Percentiles rank a stretch among this genome's conserved stretches.
Evolutionary conservation across 2,888 invertebrate genomes (phyloP).

Genomic region (Belgica antarctica): DNA sequence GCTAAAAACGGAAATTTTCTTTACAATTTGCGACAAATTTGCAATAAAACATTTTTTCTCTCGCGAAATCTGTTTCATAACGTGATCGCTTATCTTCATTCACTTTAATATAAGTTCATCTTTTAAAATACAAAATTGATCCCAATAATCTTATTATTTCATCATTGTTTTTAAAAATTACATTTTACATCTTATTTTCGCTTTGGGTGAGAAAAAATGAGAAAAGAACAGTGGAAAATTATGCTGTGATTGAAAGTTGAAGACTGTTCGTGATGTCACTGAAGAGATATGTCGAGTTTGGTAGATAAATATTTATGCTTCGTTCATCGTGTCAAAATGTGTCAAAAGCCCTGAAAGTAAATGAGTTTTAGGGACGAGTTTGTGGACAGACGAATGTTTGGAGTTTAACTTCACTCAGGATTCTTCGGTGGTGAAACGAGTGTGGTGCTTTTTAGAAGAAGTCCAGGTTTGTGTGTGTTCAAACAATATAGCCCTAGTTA

Average conservation of each 20-base stretch:
- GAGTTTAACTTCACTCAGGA: too few species aligned
- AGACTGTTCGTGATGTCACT: not conserved
- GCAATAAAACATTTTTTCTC: not conserved
- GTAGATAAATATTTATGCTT: not conserved
- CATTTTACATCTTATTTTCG: not conserved
- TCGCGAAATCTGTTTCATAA: not conserved
- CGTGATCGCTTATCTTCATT: not conserved
- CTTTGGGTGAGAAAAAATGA: not conserved
- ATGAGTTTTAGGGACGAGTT: too few species aligned
- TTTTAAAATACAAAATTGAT: constrained; percentile 41
- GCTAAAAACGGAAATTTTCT: too few species aligned
- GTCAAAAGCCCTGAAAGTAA: too few species aligned
- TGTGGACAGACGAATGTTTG: too few species aligned
- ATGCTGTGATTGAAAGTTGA: not conserved
- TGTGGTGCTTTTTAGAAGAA: too few species aligned
- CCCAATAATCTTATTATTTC: constrained; percentile 41
- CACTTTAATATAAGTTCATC: not conserved
- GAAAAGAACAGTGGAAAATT: not conserved
- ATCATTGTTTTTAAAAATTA: constrained; percentile 6
- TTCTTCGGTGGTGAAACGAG: too few species aligned
- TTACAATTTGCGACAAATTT: not conserved
- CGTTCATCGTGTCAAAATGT: not conserved
- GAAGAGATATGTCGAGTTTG: not conserved
- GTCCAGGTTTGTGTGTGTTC: too few species aligned
- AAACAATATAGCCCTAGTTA: too few species aligned